Conservation (phyloP, 2,113 vertebrate species). For the Tragelaphus scriptus region DNA sequence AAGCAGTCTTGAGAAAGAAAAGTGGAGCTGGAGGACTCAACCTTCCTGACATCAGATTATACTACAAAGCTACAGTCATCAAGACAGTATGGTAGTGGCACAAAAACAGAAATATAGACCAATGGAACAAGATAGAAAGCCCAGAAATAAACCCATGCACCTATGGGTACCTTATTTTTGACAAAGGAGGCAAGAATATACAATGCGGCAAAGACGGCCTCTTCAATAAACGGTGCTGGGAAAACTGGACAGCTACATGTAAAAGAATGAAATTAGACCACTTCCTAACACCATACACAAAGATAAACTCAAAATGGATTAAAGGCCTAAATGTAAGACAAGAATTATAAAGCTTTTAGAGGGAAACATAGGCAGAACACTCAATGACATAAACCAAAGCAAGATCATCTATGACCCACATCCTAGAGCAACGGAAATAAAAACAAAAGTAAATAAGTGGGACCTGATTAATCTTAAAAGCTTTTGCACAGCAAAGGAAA, state of each 20-base stretch:
- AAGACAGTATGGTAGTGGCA: neutral
- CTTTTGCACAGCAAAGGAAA: neutral
- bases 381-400: neutral
- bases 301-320: neutral
- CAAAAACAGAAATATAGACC: neutral
- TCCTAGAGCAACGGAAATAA: neutral
- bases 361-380: neutral
- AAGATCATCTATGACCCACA: neutral
- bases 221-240: no score
- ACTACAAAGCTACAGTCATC: neutral
- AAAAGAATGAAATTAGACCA: neutral
- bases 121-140: neutral
- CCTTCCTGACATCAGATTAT: neutral
- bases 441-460: neutral
- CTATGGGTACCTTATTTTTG: neutral
- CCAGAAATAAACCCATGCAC: neutral
- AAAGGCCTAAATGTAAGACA: neutral
- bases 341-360: neutral
- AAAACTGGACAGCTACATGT: neutral
- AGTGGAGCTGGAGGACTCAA: neutral
- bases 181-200: neutral
- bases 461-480: neutral
- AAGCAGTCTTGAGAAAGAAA: neutral
- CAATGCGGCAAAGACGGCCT: no score
- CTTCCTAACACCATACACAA: neutral